Evolutionary conservation across 2,888 invertebrate species (phyloP), one percentile per base, ranked within the genome.

Genomic region (Dasysyrphus albostriatus): DNA sequence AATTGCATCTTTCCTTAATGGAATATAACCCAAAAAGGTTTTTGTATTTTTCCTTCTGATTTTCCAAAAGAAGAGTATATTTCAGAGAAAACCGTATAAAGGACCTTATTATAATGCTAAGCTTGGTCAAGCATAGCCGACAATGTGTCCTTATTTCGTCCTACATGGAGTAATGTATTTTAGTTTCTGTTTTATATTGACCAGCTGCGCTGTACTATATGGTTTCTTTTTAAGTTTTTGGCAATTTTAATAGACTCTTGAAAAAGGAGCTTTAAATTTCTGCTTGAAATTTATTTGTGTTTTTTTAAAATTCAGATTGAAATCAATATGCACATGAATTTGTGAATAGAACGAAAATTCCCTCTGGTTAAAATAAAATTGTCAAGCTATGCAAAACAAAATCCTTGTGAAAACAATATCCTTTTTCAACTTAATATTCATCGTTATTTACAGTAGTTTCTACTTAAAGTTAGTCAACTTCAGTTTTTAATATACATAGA

Each of bases 1-100:
- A 67, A 67, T 67, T 67, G 63, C 63, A 47, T 63, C 44, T 44
- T 47, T n/a, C 16, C 16, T 32, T 44, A 63, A 47, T 63, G 44
- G 44, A 49, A 67, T 49, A 12, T 12, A 34, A 49, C 65, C 47
- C 19, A 19, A 67, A 37, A 49, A 14, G 49, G 16, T 47, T 65
- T 34, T 65, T 47, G 9, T 10, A 5, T 61, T 9, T 44, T n/a
- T 44, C 6, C 34, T 65, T 47, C 10, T 67, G 12, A 49, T 14
- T 19, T 49, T 16, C 12, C 32, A 65, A 29, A n/a, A 16, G 32
- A 39, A 12, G 14, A 42, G 12, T 3, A 4, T 42, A 14, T 14
- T 10, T 34, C 1, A 10, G n/a, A 32, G 63, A 4, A 42, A 16
- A 37, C 29, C n/a, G 9, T 47, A 47, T 16, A 49, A 32, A 47